Conservation (phyloP, 2,797 vertebrate species). For the Xenopus petersii region DNA sequence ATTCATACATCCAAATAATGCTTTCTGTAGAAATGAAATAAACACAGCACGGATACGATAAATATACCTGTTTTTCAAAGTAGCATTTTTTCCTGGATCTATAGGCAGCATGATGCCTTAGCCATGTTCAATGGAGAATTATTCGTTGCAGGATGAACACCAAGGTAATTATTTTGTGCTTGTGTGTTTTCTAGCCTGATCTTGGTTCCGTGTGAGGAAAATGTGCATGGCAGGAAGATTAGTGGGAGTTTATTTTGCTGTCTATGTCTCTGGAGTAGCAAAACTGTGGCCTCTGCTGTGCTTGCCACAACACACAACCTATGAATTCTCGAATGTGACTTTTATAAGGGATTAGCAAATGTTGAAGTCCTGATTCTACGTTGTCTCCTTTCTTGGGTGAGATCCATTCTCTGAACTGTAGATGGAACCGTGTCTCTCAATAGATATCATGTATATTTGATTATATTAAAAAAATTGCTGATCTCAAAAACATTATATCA, state of each 20-base stretch:
- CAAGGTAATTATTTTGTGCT: slow-evolving; percentile 39
- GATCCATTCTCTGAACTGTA: no score
- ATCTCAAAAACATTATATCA: no score
- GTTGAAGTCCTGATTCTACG: no score
- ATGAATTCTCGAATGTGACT: no score
- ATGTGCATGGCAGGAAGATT: slow-evolving; percentile 13
- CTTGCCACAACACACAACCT: no score
- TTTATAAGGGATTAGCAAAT: no score
- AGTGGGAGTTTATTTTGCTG: slow-evolving; percentile 9
- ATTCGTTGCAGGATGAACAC: slow-evolving; percentile 34
- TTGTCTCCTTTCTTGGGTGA: no score
- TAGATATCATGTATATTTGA: no score
- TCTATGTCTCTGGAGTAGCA: neutral
- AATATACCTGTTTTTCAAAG: slow-evolving; percentile 39
- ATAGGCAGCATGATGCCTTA: slow-evolving; percentile 17
- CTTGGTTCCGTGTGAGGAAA: neutral
- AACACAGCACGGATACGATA: slow-evolving; percentile 42
- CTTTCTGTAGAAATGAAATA: slow-evolving; percentile 52
- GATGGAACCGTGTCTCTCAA: no score
- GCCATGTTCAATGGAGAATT: slow-evolving; percentile 43
- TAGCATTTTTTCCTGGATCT: slow-evolving; percentile 19
- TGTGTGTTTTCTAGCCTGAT: slow-evolving; percentile 18
- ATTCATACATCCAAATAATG: slow-evolving; percentile 54
- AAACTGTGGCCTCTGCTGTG: neutral
- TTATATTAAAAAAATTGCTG: no score